These are phyloP conservation scores for Sander vitreus DNA, from an alignment of 2,113 vertebrate species.

Conservation along the genomic window DNA sequence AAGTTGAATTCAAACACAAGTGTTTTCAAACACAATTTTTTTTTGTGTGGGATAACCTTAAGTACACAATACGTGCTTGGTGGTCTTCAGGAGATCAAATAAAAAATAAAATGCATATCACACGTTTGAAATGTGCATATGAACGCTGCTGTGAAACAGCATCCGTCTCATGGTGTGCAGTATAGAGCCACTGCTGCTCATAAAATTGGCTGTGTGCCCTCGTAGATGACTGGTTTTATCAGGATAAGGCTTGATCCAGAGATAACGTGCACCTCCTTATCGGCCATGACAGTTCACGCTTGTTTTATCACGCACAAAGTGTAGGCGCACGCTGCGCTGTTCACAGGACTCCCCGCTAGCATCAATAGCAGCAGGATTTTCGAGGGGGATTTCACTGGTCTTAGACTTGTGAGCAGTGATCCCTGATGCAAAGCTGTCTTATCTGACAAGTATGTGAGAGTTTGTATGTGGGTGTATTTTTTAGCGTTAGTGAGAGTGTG, in stretches of 20 bases:
- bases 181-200: slow-evolving; percentile 37
- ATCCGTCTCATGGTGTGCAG: slow-evolving; percentile 20
- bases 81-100: not conserved
- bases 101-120: slow-evolving; percentile 16
- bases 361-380: slow-evolving; percentile 71
- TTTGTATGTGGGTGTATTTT: slow-evolving; percentile 15
- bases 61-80: not conserved
- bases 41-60: slow-evolving; percentile 7
- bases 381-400: slow-evolving; percentile 69
- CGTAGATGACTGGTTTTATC: slow-evolving; percentile 67
- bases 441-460: slow-evolving; percentile 63
- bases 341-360: slow-evolving; percentile 63
- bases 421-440: slow-evolving; percentile 71
- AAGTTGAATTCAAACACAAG: not conserved
- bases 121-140: slow-evolving; percentile 49
- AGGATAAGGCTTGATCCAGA: slow-evolving; percentile 67
- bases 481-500: not conserved
- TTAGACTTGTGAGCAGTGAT: slow-evolving; percentile 69
- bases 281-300: slow-evolving; percentile 62
- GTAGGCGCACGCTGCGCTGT: not conserved
- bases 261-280: slow-evolving; percentile 75
- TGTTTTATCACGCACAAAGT: slow-evolving; percentile 64
- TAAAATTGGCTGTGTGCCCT: slow-evolving; percentile 61
- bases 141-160: slow-evolving; percentile 43
- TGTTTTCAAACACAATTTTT: not conserved